Evolutionary conservation across 2,888 invertebrate genomes (phyloP), one percentile per base, ranked within the genome.

Genomic region (Odontocolon sp.): DNA sequence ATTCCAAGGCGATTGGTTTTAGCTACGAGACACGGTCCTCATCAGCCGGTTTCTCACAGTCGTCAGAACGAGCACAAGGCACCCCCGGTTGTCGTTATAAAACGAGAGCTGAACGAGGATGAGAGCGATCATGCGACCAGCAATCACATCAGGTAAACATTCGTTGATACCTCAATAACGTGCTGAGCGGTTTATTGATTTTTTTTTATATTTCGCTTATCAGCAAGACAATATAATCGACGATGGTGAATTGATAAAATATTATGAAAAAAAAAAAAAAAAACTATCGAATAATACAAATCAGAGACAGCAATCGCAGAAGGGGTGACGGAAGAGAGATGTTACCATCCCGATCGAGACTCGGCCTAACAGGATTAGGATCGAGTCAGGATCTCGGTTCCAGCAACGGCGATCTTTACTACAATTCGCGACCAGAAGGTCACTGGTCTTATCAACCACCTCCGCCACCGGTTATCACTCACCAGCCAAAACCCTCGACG

Each of bases 1-100:
- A 99, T 99, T 92, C 99, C 99, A 3, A 94, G 98, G 87, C 94
- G 99, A 84, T 93, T 99, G 87, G 95, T 99, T 80, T 93, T 99
- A 80, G 98, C 98, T 84, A 98, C 98, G 80, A 94, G 98, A 85
- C 97, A 97, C 64, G 90, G 90, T 23, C 86, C 85, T 79, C 91
- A 89, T 80, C 90, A 89, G 79, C 88, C 88, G 16, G 82, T 90
- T 33, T 85, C 87, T 33, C 90, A 89, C 52, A 89, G 84, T 81
- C 89, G 90, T 80, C 89, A 89, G 75, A 84, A 83, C 70, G 96
- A 97, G 86, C 95, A 94, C 90, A 97, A 97, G 88, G 95, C 96
- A 72, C 97, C 97, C 73, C 97, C 97, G 31, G 97, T 97, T 21
- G 97, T 98, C 45, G 97, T 98, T 75, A 95, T 98, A 85, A 98